Base-by-base conservation (phyloP, 2,113 vertebrate species). In the Ivindomyrus marchei region DNA sequence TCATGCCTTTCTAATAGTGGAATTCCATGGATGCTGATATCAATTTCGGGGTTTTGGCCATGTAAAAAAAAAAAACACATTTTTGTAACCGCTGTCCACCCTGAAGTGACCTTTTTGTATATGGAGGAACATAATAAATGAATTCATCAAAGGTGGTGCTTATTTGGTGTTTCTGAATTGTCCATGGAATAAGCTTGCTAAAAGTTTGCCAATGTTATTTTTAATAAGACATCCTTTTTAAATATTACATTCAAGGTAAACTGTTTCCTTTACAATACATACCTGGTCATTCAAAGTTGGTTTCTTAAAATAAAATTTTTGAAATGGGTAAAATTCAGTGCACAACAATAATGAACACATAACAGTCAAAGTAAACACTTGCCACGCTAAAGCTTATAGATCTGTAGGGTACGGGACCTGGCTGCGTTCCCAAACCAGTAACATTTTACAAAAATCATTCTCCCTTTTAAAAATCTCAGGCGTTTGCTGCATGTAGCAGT, bases 181-280 rank as follows among this genome's bases (percentile, higher is more conserved):
- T 27, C 58, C 24, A n/a, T n/a, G n/a, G 8, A 66, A 31, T 70
- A 62, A 42, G 70, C 36, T 87, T 62, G 36, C 24, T 19, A 19
- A 74, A 49, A 80, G 31, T 89, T 56, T 89, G 47, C 17, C 52
- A 85, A 27, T 50, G 84, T 27, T 53, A n/a, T 50, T 66, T 84
- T 86, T 85, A 91, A 92, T 90, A 90, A 15, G 92, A 92, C 93
- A 93, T 93, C 88, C 93, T 92, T 50, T 95, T 96, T 94, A 94
- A 94, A 95, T 94, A 93, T 94, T 95, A 96, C 95, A 96, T 95
- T 96, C 95, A 96, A 95, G 94, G 93, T 93, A 95, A 96, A 95
- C 92, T 92, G 94, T 94, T 93, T 95, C 94, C 93, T 94, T 89
- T 95, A 94, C 91, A 94, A 94, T 95, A 96, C 95, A 95, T 94